These are phyloP conservation scores for Petrolisthes cinctipes DNA, from an alignment of 2,888 invertebrate genomes.

Conservation along the genomic window DNA sequence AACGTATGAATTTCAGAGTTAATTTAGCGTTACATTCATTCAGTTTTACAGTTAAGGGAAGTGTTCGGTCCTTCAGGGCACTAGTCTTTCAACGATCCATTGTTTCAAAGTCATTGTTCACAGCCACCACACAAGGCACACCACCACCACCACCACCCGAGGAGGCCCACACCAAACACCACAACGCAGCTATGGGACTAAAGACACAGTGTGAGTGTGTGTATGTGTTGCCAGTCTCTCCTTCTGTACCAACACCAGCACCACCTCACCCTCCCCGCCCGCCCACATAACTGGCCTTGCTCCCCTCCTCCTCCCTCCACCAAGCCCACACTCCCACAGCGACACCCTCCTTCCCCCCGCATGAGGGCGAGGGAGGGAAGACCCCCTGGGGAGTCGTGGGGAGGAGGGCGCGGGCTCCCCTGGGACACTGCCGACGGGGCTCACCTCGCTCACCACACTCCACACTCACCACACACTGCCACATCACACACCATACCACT, in stretches of 20 bases:
- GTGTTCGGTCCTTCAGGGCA: no score
- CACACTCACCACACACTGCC: not conserved
- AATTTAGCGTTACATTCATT: no score
- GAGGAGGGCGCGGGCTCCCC: slow-evolving; percentile 44
- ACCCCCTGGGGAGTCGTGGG: slow-evolving; percentile 50
- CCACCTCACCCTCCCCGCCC: not conserved
- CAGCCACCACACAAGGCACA: not conserved
- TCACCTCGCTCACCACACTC: not conserved
- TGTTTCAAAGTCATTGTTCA: no score
- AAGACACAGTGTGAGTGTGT: no score
- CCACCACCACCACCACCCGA: not conserved
- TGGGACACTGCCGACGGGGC: slow-evolving; percentile 18
- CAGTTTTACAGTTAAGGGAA: no score
- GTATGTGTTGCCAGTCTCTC: not conserved
- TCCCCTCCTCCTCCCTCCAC: slow-evolving; percentile 4
- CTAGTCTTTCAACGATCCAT: no score
- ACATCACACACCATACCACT: not conserved
- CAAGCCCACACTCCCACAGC: slow-evolving; percentile 33
- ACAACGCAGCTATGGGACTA: not conserved
- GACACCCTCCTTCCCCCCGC: slow-evolving; percentile 37
- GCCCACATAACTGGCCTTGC: slow-evolving; percentile 38
- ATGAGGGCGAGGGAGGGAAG: slow-evolving; percentile 29
- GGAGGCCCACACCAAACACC: not conserved
- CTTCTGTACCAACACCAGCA: not conserved
- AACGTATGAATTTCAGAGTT: no score